Base-by-base conservation (phyloP, 2,113 vertebrate genomes). In the Osmerus eperlanus region DNA sequence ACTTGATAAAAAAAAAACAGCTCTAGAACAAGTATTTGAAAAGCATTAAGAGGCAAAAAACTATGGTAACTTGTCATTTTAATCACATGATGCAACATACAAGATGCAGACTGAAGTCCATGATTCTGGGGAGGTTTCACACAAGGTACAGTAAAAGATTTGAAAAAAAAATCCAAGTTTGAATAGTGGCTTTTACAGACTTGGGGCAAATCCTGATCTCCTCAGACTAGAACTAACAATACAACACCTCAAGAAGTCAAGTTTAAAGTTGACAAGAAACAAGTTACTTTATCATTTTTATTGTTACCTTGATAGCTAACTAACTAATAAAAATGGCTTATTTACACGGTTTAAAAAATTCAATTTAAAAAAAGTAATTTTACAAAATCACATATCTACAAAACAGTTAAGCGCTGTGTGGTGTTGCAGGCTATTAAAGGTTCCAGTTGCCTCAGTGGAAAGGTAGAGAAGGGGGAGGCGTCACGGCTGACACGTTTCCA, bases 391-490 rank as follows among this genome's bases (percentile, higher is more conserved):
- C 55, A 4, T 52, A 80, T 79, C 72, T 80, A 76, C 72, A 77
- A 8, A 6, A 18, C 1, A 25, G 3, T 15, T 66, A 87, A 84
- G 86, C 15, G 81, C 65, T 83, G 47, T 61, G 74, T 85, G 80
- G 78, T 16, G 64, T 77, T 36, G 55, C 28, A 51, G 6, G 63
- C 3, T 60, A 6, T 55, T 1, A 32, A 29, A 71, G 55, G 72
- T 16, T 47, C 28, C 67, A 70, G 70, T 4, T 29, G 56, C 19
- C 14, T 82, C 63, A 84, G 41, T 65, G 47, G 14, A 76, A 59
- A 54, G 87, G 83, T 25, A 91, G 71, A 69, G 23, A 19, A 52
- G 58, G n/a, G 11, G 90, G 84, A 14, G 88, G 84, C 18, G 72
- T 60, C 5, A 92, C 67, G 36, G 70, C 63, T n/a, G 91, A 87